These are phyloP conservation scores for Thomomys bottae DNA, from an alignment of 2,113 vertebrate genomes.

Conservation along the genomic window DNA sequence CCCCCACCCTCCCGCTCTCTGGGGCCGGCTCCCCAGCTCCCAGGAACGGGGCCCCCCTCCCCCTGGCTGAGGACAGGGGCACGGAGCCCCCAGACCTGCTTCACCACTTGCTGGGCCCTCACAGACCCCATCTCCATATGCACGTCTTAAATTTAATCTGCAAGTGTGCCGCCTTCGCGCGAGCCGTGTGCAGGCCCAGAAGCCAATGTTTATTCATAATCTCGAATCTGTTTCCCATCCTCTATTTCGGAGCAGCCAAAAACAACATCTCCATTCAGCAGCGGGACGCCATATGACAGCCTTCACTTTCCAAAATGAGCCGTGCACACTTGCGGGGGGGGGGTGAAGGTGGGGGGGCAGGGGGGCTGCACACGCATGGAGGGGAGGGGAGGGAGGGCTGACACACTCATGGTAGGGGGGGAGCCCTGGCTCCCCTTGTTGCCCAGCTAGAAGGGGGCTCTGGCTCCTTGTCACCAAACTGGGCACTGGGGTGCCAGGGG, in stretches of 20 bases:
- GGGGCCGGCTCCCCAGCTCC: too few relatives aligned
- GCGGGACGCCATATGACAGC: constrained; percentile 52
- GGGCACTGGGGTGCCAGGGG: too few relatives aligned
- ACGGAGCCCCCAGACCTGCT: not conserved
- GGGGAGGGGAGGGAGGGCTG: too few relatives aligned
- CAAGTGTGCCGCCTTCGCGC: not conserved
- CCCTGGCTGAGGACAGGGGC: not conserved
- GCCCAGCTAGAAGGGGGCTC: not conserved
- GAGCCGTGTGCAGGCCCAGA: constrained; percentile 43
- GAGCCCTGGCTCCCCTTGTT: not conserved
- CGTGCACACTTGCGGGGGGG: not conserved
- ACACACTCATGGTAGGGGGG: too few relatives aligned
- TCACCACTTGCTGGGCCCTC: not conserved
- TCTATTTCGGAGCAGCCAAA: constrained; percentile 75
- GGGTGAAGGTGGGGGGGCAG: not conserved
- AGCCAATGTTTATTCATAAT: constrained; percentile 75
- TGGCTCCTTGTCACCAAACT: not conserved
- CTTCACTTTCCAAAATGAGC: constrained; percentile 46
- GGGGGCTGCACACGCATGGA: too few relatives aligned
- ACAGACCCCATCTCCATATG: not conserved
- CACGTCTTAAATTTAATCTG: constrained; percentile 45
- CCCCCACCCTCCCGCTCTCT: not conserved
- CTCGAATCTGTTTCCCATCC: constrained; percentile 59
- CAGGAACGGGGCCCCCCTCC: too few relatives aligned
- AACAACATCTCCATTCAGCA: constrained; percentile 62